Evolutionary conservation across 2,888 invertebrate genomes (phyloP), one percentile per base, ranked within the genome.

Genomic region (Lithophane semibrunnea): DNA sequence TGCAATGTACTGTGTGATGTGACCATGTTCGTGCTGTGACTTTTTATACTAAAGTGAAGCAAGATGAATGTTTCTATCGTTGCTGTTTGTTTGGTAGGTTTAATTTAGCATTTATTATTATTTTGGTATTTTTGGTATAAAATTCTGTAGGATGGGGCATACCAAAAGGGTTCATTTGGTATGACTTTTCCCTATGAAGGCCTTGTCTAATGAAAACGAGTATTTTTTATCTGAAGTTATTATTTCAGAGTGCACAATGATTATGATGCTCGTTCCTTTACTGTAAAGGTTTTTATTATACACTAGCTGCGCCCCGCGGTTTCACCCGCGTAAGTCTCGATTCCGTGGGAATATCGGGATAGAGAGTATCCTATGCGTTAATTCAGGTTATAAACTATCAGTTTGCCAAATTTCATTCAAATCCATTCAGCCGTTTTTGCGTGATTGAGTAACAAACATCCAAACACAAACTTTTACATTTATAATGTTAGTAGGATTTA

Each of bases 51-150:
- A 42, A 77, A 69, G 66, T 78, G 67, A 44, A 64, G 47, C 44
- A 88, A 86, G 65, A 88, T 88, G 88, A 85, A 82, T 76, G 42
- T 75, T 60, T 52, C 79, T 13, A 29, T 82, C 16, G 2, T 73
- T 66, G 74, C 47, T 49, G 29, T 88, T 49, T 85, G 76, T 70
- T 16, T 82, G 77, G 76, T 87, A 63, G 54, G 79, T 70, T 37
- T 24, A 2, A 29, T 61, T 63, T 44, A 16, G 9, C 0, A 10
- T 54, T 24, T 44, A 13, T 29, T 29, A 12, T 18, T 49, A 44
- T 61, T 5, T 72, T 29, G 8, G 5, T 52, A 13, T 61, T 29
- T 18, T 66, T 66, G 3, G 2, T 13, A 13, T 44, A 24, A 24
- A 65, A 18, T 18, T 65, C 21, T 37, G 12, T 4, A 16, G 16